These are phyloP conservation scores for Rotaria sp. DNA, from an alignment of 2,888 invertebrate genomes.

Conservation along the genomic window DNA sequence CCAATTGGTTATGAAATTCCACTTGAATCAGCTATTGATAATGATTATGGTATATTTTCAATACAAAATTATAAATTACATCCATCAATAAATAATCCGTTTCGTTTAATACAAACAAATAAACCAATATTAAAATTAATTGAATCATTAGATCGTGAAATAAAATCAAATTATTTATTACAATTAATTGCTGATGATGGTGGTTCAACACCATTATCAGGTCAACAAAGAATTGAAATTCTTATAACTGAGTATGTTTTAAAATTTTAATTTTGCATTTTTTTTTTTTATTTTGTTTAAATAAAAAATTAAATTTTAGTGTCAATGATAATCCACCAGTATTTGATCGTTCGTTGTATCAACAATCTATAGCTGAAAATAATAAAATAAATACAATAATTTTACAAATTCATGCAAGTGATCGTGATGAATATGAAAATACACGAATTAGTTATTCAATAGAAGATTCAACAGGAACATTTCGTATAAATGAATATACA, in stretches of 20 bases:
- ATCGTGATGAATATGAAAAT: slow-evolving; percentile 10
- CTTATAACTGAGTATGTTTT: slow-evolving; percentile 29
- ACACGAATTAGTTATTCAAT: slow-evolving; percentile 24
- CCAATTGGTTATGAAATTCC: slow-evolving; percentile 37
- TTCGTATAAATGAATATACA: slow-evolving; percentile 29
- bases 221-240: slow-evolving; percentile 22
- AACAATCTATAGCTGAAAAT: slow-evolving; percentile 30
- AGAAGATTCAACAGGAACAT: slow-evolving; percentile 26
- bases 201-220: slow-evolving; percentile 8
- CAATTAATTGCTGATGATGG: slow-evolving; percentile 33
- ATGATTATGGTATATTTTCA: slow-evolving; percentile 25
- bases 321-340: slow-evolving; percentile 34
- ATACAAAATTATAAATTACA: slow-evolving; percentile 35
- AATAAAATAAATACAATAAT: not conserved
- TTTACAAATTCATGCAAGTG: not conserved
- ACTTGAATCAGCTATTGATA: slow-evolving; percentile 35
- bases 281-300: not conserved
- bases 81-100: slow-evolving; percentile 1
- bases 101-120: slow-evolving; percentile 32
- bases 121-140: slow-evolving; percentile 27
- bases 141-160: slow-evolving; percentile 32
- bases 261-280: not conserved
- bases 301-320: not conserved
- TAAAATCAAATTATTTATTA: slow-evolving; percentile 24
- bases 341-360: slow-evolving; percentile 26